These are phyloP conservation scores for Chauna torquata DNA, from an alignment of 2,113 vertebrate genomes.

Conservation along the genomic window DNA sequence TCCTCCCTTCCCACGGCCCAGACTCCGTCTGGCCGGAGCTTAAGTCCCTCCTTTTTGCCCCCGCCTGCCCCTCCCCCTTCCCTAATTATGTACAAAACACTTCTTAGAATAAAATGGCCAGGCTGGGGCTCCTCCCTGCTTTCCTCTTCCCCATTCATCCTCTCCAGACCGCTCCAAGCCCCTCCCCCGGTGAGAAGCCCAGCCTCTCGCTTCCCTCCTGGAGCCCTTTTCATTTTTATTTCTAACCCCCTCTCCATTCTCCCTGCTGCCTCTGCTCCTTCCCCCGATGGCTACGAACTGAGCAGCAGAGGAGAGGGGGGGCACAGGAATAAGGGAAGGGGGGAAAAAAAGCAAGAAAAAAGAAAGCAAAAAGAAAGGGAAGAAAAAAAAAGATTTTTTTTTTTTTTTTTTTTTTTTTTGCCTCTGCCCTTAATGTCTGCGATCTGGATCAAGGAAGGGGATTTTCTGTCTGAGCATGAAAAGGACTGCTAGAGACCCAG, in stretches of 20 bases:
- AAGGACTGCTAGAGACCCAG: constrained; percentile 81
- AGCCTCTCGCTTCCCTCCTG: constrained; percentile 66
- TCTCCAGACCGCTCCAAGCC: constrained; percentile 45
- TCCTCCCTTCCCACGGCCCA: neutral
- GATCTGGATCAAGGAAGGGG: constrained; percentile 74
- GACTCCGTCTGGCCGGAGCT: constrained; percentile 19
- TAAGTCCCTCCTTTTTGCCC: neutral
- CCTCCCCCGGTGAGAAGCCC: constrained; percentile 69
- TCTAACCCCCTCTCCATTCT: constrained; percentile 73
- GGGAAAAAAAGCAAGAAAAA: neutral
- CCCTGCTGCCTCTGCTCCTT: constrained; percentile 63
- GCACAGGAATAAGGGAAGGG: neutral
- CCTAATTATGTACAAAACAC: constrained; percentile 66
- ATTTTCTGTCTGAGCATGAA: constrained; percentile 82
- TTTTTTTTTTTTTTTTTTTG: neutral
- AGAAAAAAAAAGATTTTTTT: neutral
- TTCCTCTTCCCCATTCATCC: constrained; percentile 73
- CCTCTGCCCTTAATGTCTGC: constrained; percentile 75
- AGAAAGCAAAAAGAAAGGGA: neutral
- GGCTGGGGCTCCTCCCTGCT: constrained; percentile 65
- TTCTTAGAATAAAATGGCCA: constrained; percentile 61
- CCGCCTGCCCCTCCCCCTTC: neutral
- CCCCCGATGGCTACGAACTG: constrained; percentile 73
- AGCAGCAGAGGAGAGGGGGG: constrained; percentile 30
- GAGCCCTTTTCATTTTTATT: constrained; percentile 77